phyloP scores from a whole-genome alignment of 1,140 invertebrate species.

The Eurosta solidaginis region DNA sequence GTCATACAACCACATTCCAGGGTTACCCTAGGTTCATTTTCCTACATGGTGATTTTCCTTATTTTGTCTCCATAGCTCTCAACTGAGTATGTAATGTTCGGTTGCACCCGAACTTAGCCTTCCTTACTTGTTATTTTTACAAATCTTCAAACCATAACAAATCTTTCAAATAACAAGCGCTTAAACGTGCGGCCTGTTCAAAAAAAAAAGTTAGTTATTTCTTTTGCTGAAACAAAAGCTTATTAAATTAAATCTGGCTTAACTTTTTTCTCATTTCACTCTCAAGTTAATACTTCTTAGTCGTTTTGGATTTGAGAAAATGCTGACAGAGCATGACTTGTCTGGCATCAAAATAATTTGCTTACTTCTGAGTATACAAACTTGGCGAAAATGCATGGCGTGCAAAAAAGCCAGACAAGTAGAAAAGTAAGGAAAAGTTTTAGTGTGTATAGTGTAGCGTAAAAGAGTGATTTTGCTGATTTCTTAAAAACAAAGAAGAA shows the following conservation, averaged over 20 bases:
- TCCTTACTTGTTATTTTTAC: too few species aligned
- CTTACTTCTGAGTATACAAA: neutral
- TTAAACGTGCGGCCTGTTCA: too few species aligned
- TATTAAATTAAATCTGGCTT: neutral
- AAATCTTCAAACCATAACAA: too few species aligned
- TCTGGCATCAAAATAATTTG: conserved; percentile 22
- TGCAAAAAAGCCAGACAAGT: conserved; percentile 35
- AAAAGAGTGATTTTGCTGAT: neutral
- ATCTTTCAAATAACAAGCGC: too few species aligned
- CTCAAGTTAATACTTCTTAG: neutral
- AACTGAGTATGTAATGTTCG: too few species aligned
- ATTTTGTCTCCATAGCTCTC: too few species aligned
- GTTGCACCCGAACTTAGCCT: too few species aligned
- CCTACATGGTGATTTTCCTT: too few species aligned
- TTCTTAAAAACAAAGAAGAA: neutral
- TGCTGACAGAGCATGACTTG: conserved; percentile 38
- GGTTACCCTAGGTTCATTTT: too few species aligned
- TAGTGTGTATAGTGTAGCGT: neutral
- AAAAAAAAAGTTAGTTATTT: too few species aligned
- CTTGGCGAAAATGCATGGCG: neutral
- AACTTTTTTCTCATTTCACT: neutral
- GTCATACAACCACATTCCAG: too few species aligned
- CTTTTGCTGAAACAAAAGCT: neutral
- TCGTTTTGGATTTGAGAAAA: neutral
- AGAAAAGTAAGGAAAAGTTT: conserved; percentile 16